phyloP scores from a whole-genome alignment of 92 coral and sea anemone genomes.

The Galaxea fascicularis region DNA sequence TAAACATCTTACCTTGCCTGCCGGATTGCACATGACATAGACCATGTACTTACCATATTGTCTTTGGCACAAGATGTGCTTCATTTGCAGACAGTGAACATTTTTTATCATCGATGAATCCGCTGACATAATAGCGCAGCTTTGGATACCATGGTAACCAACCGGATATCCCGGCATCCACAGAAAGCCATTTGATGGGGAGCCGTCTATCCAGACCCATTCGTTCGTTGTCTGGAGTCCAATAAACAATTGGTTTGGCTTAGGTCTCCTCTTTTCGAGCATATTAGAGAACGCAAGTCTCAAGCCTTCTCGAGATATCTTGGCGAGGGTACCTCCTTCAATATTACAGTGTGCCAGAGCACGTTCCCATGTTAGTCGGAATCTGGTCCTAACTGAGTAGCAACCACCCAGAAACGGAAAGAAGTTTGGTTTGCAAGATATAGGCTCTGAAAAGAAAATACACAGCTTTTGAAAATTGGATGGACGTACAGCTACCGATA shows the following conservation, averaged over 20 bases:
- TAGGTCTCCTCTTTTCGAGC: slow-evolving; percentile 30
- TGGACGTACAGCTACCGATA: no score
- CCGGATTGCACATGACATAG: no score
- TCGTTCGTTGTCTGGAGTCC: slow-evolving; percentile 6
- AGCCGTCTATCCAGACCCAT: slow-evolving; percentile 32
- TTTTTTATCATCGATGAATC: background rate
- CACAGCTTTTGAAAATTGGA: no score
- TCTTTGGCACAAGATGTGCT: slow-evolving; percentile 12
- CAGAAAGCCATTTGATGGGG: slow-evolving; percentile 1
- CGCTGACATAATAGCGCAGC: slow-evolving; percentile 28
- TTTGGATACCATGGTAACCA: slow-evolving; percentile 22
- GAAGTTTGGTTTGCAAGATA: background rate
- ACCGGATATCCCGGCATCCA: slow-evolving; percentile 32
- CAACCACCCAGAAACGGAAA: slow-evolving; percentile 38
- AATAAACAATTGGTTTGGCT: slow-evolving; percentile 7
- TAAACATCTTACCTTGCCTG: no score
- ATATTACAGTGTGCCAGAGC: slow-evolving; percentile 4
- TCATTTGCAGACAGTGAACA: background rate
- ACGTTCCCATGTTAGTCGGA: background rate
- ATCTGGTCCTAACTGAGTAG: slow-evolving; percentile 8
- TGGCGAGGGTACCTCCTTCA: slow-evolving; percentile 30
- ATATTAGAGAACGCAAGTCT: slow-evolving; percentile 28
- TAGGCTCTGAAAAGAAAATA: background rate
- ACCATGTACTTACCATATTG: slow-evolving; percentile 3
- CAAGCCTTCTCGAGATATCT: slow-evolving; percentile 35